Evolutionary conservation across 2,888 invertebrate genomes (phyloP).

Genomic region (Eutolmus rufibarbis): DNA sequence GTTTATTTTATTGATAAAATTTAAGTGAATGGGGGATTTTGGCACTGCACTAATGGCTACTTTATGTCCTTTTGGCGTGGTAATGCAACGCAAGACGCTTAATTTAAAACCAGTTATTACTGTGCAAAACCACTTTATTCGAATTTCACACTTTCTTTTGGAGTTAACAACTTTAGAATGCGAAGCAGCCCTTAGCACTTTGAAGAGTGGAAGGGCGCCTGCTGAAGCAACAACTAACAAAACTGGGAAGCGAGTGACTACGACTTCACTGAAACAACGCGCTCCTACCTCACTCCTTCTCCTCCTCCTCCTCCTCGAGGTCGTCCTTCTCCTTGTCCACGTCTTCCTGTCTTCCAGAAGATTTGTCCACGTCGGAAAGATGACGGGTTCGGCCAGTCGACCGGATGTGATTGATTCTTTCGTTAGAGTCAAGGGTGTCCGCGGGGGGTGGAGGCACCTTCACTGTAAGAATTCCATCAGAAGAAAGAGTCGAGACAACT

Average conservation of each 20-base stretch:
- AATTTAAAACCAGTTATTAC: neutral
- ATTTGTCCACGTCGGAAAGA: conserved; percentile 64
- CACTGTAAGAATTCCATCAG: conserved; percentile 76
- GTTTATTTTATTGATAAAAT: too few species aligned
- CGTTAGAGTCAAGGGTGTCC: conserved; percentile 58
- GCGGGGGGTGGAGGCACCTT: conserved; percentile 68
- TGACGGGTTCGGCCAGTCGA: conserved; percentile 69
- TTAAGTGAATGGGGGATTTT: too few species aligned
- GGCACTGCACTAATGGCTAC: too few species aligned
- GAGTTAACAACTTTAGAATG: neutral
- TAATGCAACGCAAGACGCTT: too few species aligned
- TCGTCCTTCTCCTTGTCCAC: neutral
- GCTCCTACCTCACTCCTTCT: neutral
- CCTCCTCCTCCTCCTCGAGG: neutral
- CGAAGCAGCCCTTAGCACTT: neutral
- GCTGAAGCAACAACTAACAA: neutral
- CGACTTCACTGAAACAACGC: neutral
- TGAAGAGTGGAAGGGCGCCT: neutral
- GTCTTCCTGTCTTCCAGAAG: conserved; percentile 50
- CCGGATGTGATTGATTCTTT: conserved; percentile 68
- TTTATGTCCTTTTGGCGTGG: too few species aligned
- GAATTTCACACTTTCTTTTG: neutral
- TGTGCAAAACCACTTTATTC: neutral
- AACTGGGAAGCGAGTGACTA: neutral
- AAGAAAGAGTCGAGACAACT: conserved; percentile 76